These are phyloP conservation scores for Halocynthia roretzi DNA, from an alignment of 23 tunicate genomes.

Conservation along the genomic window DNA sequence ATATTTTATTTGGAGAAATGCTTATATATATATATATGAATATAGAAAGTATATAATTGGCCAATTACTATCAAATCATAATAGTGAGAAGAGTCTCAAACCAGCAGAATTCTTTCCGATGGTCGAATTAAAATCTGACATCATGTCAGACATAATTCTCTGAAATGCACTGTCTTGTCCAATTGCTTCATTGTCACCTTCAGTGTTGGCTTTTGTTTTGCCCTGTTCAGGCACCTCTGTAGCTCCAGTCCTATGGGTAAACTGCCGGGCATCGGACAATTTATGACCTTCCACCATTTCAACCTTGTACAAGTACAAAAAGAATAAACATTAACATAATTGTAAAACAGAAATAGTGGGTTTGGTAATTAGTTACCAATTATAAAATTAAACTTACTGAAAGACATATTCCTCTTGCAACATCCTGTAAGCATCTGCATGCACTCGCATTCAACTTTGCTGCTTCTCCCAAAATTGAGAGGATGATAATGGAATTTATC, in stretches of 20 bases:
- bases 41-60: too few species aligned
- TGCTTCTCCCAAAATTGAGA: constrained; percentile 71
- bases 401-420: constrained; percentile 58
- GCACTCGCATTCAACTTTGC: constrained; percentile 37
- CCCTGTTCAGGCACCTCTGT: too few species aligned
- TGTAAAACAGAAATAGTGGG: not conserved
- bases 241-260: too few species aligned
- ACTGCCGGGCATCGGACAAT: too few species aligned
- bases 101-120: constrained; percentile 6
- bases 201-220: not conserved
- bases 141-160: constrained; percentile 28
- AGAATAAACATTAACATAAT: not conserved
- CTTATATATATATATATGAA: too few species aligned
- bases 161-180: constrained; percentile 14
- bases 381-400: not conserved
- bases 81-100: too few species aligned
- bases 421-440: constrained; percentile 46
- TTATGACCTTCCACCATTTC: too few species aligned
- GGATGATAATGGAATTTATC: constrained; percentile 45
- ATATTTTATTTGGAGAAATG: too few species aligned
- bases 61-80: too few species aligned
- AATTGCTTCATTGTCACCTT: not conserved
- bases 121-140: constrained; percentile 31
- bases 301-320: too few species aligned
- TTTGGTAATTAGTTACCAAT: not conserved